Base-by-base conservation (phyloP, 1,140 invertebrate genomes). In the Hyles euphorbiae region DNA sequence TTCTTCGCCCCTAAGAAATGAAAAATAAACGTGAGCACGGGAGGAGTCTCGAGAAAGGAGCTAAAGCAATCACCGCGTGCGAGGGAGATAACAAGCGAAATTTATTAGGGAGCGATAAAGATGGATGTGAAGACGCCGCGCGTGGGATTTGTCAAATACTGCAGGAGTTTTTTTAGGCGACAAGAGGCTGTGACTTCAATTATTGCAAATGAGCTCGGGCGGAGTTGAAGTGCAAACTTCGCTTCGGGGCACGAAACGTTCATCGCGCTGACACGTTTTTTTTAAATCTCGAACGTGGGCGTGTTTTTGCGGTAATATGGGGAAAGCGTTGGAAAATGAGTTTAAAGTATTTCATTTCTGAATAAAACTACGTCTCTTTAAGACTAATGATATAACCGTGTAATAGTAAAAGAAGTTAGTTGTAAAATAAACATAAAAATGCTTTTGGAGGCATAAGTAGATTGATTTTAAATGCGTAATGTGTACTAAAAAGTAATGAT, bases 1-100 rank as follows among this genome's bases (percentile, higher is more conserved):
- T 85, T 86, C 77, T 77, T 76, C 74, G 73, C 73, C 77, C 76
- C 74, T 68, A 76, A 75, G 81, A 85, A 83, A 85, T 86, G 83
- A 85, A 86, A 88, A 86, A 85, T 84, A 88, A 85, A 86, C 81
- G 80, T 67, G 72, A 67, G 53, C 65, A 53, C 61, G 60, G 60
- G 56, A 61, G 61, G 61, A 71, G 67, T 63, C 58, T 63, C 43
- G 62, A 71, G 68, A 79, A 63, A 57, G 53, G 65, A 65, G 66
- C 71, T 70, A 58, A 53, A 51, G 50, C 65, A 74, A 70, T 63
- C 61, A 60, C 60, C 55, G 53, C 43, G 77, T 56, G 65, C 36
- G 65, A 76, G 56, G 2, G 69, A 67, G 55, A 76, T 40, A 51
- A 44, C 64, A 60, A 51, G 71, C 54, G 7, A 9, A 34, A 46